Base-by-base conservation (phyloP, 2,888 invertebrate species). In the Drosophila emarginata region DNA sequence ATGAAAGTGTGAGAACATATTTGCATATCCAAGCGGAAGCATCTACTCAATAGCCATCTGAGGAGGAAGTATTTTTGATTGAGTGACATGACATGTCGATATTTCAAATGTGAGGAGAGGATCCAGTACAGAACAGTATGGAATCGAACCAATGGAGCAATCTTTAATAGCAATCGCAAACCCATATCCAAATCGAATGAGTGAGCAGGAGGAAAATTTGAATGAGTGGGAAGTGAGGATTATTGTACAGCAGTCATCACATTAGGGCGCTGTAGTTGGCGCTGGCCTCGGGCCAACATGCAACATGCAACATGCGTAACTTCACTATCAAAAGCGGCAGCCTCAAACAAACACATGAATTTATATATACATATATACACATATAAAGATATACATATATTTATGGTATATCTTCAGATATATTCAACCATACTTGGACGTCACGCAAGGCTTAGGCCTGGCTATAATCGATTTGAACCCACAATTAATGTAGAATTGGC, bases 401-500 rank as follows among this genome's bases (percentile, higher is more conserved):
- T 32, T 9, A 32, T 32, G 32, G 32, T 32, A 32, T 32, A 9
- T 32, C 32, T 32, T 32, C 32, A 32, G 32, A 9, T 32, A 32
- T 53, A 32, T 45, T 36, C 50, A 26, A 26, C n/a, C 18, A 28
- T 45, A 21, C 45, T 21, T 45, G 45, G 40, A 21, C 56, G 54
- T 61, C 73, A 74, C 73, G 71, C 76, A 67, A 76, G 64, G 72
- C 56, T 52, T 50, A 56, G 68, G 59, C 70, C 61, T 71, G 76
- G 62, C 72, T 76, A 80, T 90, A 90, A 90, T 90, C 90, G 89
- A 90, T 90, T 90, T 89, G 69, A 83, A 74, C 76, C 71, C 76
- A 74, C 70, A 78, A 78, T 77, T 72, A 76, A 74, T 76, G 71
- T 67, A 62, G 50, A 56, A 66, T 53, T 36, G 28, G 45, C 40